Base-by-base conservation (phyloP, 2,797 vertebrate genomes). In the Alfaro cultratus region DNA sequence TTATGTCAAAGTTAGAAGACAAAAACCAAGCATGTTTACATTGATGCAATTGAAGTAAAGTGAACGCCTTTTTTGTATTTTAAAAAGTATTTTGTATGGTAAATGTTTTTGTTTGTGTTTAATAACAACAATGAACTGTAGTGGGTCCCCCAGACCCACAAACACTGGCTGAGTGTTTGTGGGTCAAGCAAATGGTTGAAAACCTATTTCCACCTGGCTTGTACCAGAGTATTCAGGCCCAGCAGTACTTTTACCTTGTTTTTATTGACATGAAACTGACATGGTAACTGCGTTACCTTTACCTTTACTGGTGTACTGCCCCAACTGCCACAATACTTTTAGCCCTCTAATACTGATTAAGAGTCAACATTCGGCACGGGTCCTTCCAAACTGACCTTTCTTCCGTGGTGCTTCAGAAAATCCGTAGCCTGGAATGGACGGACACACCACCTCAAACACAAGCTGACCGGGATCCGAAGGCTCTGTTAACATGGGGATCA, bases 381-480 rank as follows among this genome's bases (percentile, higher is more conserved):
- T 34, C 8, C 39, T 26, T 74, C 9, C 51, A 71, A 15, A 68
- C 94, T 91, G 78, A 97, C 97, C 97, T 92, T 95, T 95, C 91
- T 97, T 95, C 77, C 94, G 96, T 0, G 97, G 94, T 0, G 96
- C 97, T 77, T 97, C 96, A 0, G 97, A 98, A 89, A 97, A 98
- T 51, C 96, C 97, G 1, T 97, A 98, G 10, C 97, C 97, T 34
- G 97, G 97, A 77, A 98, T 97, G 81, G 97, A 98, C 29, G 97
- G 97, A 86, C 97, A 98, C 88, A 98, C 95, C 87, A 98, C 90
- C 93, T 98, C 96, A 86, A 98, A 98, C 18, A 93, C 92, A 0
- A 95, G 83, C 51, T 93, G 80, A 0, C 88, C 89, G 0, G 81
- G 74, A 45, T 86, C 77, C 15, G 89, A 57, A 0, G 93, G 92